Base-by-base conservation (phyloP, 2,888 invertebrate genomes). In the Lasioglossum morio region DNA sequence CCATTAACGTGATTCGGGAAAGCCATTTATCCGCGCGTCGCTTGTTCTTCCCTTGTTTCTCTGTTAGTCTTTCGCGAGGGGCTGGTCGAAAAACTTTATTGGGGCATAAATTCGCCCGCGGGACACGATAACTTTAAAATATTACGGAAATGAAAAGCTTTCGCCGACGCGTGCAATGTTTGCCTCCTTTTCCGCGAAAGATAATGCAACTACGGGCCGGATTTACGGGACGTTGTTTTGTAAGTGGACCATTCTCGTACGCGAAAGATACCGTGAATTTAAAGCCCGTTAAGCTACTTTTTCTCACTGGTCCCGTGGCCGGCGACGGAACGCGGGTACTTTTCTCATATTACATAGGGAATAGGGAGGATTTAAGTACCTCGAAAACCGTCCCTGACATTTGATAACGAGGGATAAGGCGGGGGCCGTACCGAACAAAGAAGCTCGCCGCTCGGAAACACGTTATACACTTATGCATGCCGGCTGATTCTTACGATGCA, bases 101-200 rank as follows among this genome's bases (percentile, higher is more conserved):
- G 92, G 88, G 88, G 92, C 92, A 94, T 94, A 94, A 94, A 94
- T 94, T 94, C 93, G 92, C 79, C n/a, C 91, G 86, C 89, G 93
- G 93, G 94, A 93, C 93, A 92, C 92, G 94, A 95, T 95, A 95
- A 93, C 93, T 93, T 92, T 93, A 94, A 95, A 95, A 94, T 95
- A 95, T 94, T 92, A 92, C 94, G 93, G 94, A 94, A 94, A 94
- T 94, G 94, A 93, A 93, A 94, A 94, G 93, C 92, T 92, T 93
- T 94, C 92, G 92, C 92, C 91, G 92, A 90, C 91, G 89, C 87
- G 89, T 91, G 90, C 92, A 91, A 91, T 90, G 92, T 91, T 92
- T 93, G 93, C 92, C 94, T 93, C 92, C 93, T 94, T 94, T 95
- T 93, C 93, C 93, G 94, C 91, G 92, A 92, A 92, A 95, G 95